phyloP scores from a whole-genome alignment of 2,888 invertebrate genomes.

The Leucophenga maculata region DNA sequence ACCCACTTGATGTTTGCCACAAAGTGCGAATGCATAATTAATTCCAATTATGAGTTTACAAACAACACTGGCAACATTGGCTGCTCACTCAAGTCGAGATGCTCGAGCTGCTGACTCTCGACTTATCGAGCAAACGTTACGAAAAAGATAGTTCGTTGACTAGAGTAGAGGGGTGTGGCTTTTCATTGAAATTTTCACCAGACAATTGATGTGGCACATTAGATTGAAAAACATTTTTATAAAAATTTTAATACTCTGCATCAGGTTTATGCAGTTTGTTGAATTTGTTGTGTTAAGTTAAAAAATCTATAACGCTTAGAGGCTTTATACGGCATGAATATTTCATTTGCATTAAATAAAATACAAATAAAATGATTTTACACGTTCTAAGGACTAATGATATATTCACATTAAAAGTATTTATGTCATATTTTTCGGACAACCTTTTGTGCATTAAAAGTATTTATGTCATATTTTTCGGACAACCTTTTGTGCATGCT shows the following conservation, averaged over 20 bases:
- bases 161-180: background rate
- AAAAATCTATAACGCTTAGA: too few relatives aligned
- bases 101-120: slow-evolving; percentile 26
- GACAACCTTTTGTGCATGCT: too few relatives aligned
- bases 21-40: slow-evolving; percentile 73
- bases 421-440: too few relatives aligned
- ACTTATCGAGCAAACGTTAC: slow-evolving; percentile 11
- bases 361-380: too few relatives aligned
- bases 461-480: too few relatives aligned
- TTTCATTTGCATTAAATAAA: too few relatives aligned
- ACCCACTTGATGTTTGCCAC: slow-evolving; percentile 48
- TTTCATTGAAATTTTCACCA: background rate
- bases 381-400: too few relatives aligned
- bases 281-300: background rate
- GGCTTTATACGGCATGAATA: too few relatives aligned
- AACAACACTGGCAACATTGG: slow-evolving; percentile 69
- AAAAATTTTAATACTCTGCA: background rate
- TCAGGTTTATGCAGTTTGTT: too few relatives aligned
- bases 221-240: background rate
- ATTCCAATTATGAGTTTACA: slow-evolving; percentile 73
- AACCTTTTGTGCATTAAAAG: too few relatives aligned
- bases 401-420: too few relatives aligned
- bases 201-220: slow-evolving; percentile 10
- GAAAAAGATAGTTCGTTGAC: slow-evolving; percentile 6
- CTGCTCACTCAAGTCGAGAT: slow-evolving; percentile 51